A percentile compares a stretch with the other conserved stretches of the same genome.
phyloP scores from a whole-genome alignment of 2,797 vertebrate genomes.

The Limnodromus scolopaceus region DNA sequence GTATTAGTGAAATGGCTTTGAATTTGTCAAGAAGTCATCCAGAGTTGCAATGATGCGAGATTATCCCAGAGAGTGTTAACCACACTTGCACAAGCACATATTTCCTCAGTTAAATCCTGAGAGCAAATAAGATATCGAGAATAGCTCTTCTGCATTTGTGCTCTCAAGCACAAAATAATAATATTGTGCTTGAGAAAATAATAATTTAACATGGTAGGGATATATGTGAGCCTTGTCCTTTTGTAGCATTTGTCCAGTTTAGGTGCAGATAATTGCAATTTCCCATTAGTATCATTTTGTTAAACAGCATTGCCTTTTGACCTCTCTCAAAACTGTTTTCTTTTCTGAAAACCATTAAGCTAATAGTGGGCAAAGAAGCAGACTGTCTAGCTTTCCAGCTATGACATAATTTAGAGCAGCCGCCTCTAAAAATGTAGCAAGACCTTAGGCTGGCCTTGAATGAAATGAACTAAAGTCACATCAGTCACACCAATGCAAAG shows the following conservation, averaged over 20 bases:
- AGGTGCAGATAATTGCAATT: background rate
- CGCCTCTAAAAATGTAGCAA: slow-evolving; percentile 7
- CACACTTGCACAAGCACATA: background rate
- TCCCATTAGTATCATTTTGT: background rate
- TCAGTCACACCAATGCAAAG: background rate
- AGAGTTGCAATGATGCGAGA: background rate
- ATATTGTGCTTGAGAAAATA: background rate
- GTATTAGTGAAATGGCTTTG: background rate
- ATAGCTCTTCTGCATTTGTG: background rate
- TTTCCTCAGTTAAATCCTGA: background rate
- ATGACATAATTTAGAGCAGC: slow-evolving; percentile 45
- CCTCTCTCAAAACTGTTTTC: background rate
- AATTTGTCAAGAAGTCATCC: background rate
- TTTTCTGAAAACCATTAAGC: slow-evolving; percentile 36
- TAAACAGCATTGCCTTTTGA: slow-evolving; percentile 5
- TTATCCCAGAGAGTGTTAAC: background rate
- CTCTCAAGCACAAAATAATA: background rate
- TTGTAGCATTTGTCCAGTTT: background rate
- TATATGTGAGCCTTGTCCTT: background rate
- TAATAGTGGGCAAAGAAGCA: background rate
- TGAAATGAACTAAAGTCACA: background rate
- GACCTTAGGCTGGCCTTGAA: slow-evolving; percentile 6
- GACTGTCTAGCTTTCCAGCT: slow-evolving; percentile 29
- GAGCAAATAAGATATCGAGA: background rate
- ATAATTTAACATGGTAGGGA: background rate